Percentiles rank a stretch among this genome's conserved stretches.
Conservation (phyloP, 1,140 invertebrate species). For the Calycopis cecrops region DNA sequence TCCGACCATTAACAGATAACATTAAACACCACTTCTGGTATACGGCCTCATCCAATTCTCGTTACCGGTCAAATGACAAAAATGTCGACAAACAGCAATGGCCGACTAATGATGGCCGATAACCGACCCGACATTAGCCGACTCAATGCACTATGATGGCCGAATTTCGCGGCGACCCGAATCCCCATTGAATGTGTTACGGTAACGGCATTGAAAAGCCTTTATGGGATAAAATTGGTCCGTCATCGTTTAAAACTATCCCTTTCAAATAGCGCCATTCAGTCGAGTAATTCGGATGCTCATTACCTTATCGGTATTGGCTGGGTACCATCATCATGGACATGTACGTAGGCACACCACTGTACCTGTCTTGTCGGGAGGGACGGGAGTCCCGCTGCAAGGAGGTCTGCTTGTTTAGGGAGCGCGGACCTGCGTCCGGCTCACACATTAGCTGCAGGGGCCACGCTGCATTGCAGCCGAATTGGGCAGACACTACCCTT, state of each 20-base stretch:
- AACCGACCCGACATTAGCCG: slow-evolving; percentile 40
- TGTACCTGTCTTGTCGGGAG: too few relatives aligned
- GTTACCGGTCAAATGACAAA: slow-evolving; percentile 26
- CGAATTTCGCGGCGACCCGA: slow-evolving; percentile 55
- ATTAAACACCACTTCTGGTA: background rate
- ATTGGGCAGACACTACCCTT: too few relatives aligned
- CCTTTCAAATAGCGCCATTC: slow-evolving; percentile 16
- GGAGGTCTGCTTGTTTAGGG: too few relatives aligned
- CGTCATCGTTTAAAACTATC: slow-evolving; percentile 29
- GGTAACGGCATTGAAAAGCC: slow-evolving; percentile 38
- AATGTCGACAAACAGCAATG: slow-evolving; percentile 28
- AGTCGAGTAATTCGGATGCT: slow-evolving; percentile 34
- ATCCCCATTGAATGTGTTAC: slow-evolving; percentile 47
- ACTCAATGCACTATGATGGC: slow-evolving; percentile 49
- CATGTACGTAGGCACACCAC: too few relatives aligned
- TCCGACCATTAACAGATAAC: too few relatives aligned
- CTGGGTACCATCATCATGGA: too few relatives aligned
- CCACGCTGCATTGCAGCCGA: too few relatives aligned
- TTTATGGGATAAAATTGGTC: slow-evolving; percentile 22
- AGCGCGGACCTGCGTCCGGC: too few relatives aligned
- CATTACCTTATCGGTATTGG: slow-evolving; percentile 18
- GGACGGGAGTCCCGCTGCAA: too few relatives aligned
- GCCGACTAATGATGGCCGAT: slow-evolving; percentile 23
- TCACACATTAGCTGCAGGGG: too few relatives aligned
- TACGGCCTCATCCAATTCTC: slow-evolving; percentile 20